These are phyloP conservation scores for Eupithecia subfuscata DNA, from an alignment of 2,888 invertebrate genomes.

Conservation along the genomic window DNA sequence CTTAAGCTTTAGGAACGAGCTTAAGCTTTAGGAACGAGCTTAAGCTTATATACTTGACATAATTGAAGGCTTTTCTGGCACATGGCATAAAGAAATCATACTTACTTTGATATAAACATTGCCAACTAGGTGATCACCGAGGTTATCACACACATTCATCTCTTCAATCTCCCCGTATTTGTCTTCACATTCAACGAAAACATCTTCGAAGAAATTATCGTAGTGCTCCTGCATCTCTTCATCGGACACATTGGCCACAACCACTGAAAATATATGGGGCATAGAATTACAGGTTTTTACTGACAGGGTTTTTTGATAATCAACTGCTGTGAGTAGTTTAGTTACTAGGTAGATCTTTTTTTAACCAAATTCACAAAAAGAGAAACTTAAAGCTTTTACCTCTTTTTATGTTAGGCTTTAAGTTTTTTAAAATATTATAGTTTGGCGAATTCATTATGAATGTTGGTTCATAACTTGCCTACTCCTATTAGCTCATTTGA, in stretches of 20 bases:
- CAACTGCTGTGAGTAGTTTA: background rate
- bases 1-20: too few relatives aligned
- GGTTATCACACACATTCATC: conserved; percentile 99
- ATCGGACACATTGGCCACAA: conserved; percentile 97
- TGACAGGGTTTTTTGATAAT: background rate
- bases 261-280: conserved; percentile 83
- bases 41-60: background rate
- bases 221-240: conserved; percentile 99
- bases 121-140: conserved; percentile 99
- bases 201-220: conserved; percentile 99
- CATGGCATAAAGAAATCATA: background rate
- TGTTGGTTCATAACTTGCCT: background rate
- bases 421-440: too few relatives aligned
- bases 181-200: conserved; percentile 99
- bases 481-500: too few relatives aligned
- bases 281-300: too few relatives aligned
- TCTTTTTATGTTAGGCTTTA: too few relatives aligned
- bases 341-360: too few relatives aligned
- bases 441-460: background rate
- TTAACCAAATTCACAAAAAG: too few relatives aligned
- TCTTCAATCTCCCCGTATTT: conserved; percentile 99
- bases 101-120: conserved; percentile 99
- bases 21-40: too few relatives aligned
- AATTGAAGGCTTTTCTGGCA: background rate
- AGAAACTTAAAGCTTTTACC: too few relatives aligned